Evolutionary conservation across 2,888 invertebrate species (phyloP).

Genomic region (Gortyna flavago): DNA sequence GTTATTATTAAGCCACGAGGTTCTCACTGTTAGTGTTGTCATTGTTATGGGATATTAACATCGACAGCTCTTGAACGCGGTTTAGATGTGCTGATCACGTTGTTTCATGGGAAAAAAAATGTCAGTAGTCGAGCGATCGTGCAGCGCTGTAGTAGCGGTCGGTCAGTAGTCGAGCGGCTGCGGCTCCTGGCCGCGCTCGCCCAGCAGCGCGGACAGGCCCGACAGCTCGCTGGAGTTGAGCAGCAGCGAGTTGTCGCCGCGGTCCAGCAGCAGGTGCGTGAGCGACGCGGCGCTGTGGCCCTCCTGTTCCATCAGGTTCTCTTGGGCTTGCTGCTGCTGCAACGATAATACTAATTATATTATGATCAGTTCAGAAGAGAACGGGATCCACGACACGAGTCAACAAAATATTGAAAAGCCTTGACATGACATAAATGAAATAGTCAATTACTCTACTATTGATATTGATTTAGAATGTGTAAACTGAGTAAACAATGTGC

Average conservation of each 20-base stretch:
- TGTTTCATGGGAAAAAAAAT: neutral
- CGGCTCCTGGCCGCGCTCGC: conserved; percentile 38
- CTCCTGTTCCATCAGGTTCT: conserved; percentile 70
- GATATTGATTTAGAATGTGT: no score
- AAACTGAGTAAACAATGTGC: no score
- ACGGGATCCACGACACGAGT: neutral
- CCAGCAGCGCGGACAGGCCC: conserved; percentile 76
- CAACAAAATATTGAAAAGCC: neutral
- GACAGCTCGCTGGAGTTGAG: conserved; percentile 89
- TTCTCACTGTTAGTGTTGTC: neutral
- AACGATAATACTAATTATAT: neutral
- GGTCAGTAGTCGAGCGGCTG: conserved; percentile 53
- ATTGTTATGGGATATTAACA: neutral
- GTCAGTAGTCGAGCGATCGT: conserved; percentile 48
- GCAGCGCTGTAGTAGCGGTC: neutral
- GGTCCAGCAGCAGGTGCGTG: conserved; percentile 73
- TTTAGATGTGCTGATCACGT: neutral
- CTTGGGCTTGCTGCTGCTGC: conserved; percentile 47
- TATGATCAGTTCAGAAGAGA: neutral
- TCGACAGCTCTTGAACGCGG: neutral
- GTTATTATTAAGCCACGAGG: no score
- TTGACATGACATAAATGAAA: no score
- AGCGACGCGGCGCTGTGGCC: conserved; percentile 70
- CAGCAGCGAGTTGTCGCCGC: conserved; percentile 72
- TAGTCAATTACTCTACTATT: no score